Evolutionary conservation across 2,888 invertebrate genomes (phyloP), one percentile per base, ranked within the genome.

Genomic region (Dorcus hopei): DNA sequence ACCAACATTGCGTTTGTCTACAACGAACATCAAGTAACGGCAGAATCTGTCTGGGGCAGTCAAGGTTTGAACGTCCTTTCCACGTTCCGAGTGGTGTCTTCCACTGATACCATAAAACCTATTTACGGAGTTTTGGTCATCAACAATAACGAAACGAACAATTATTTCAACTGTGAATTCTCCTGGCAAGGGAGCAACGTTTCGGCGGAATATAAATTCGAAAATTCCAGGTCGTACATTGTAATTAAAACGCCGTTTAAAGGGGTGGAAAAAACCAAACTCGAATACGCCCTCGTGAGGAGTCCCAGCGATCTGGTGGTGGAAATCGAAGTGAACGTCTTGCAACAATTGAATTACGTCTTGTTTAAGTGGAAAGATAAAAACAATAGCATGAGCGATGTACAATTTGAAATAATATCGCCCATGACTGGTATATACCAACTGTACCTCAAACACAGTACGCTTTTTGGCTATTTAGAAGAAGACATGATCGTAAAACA

Each of bases 241-340:
- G 58, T 54, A 49, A 59, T 69, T n/a, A 42, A 55, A 42, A 69
- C 68, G 3, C 69, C 69, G 7, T 67, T 69, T 38, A 55, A 66
- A 52, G 66, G 67, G 7, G 56, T 69, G 23, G 65, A 68, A 52
- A 50, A 52, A 14, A 65, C 62, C 1, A 61, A 63, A 23, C 49
- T 68, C 23, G 52, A 66, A 40, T 69, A 68, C 53, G 54, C 62
- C 5, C 52, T 69, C 8, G 55, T 61, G 16, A 61, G 49, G 9
- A 43, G 61, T 49, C n/a, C 49, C 3, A 58, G 65, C 33, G 59
- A 57, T 9, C 59, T 69, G 9, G 49, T 54, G 9, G 33, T 68
- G 41, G 58, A 61, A 42, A 59, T 65, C 14, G 62, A 59, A 50
- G 52, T 66, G 7, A 61, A 67, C 52, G 16, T 69, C 3, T 63